These are phyloP conservation scores for Pseudopodoces humilis DNA, from an alignment of 2,113 vertebrate genomes.

Conservation along the genomic window DNA sequence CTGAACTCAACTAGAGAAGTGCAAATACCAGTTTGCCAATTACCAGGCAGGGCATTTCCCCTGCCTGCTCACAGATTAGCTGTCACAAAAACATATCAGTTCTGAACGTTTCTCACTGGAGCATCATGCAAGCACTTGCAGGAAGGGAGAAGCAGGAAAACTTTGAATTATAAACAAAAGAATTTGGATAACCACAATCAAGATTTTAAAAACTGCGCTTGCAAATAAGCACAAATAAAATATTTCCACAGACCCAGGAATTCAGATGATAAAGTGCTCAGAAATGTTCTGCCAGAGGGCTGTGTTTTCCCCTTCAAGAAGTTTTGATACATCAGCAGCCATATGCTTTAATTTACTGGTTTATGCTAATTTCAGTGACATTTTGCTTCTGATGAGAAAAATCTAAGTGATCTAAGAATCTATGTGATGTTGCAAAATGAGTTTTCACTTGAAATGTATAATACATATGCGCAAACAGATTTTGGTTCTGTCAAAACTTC, in stretches of 20 bases:
- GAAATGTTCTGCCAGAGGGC: neutral
- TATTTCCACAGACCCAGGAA: neutral
- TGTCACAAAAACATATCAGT: neutral
- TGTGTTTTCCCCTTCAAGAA: neutral
- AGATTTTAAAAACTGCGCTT: neutral
- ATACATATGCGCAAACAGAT: neutral
- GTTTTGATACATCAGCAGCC: neutral
- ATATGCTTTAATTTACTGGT: neutral
- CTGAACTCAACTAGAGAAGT: neutral
- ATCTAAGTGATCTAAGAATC: conserved; percentile 1
- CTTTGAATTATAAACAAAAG: neutral
- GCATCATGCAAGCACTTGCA: neutral
- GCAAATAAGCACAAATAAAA: neutral
- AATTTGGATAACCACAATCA: neutral
- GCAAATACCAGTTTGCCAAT: neutral
- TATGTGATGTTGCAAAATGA: neutral
- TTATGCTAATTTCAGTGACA: neutral
- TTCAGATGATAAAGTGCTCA: neutral
- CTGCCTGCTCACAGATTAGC: neutral
- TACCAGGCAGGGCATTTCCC: neutral
- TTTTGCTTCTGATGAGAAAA: conserved; percentile 12
- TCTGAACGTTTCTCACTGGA: neutral
- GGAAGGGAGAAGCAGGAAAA: neutral
- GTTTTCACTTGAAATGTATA: neutral
- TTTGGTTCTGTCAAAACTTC: neutral